Base-by-base conservation (phyloP, 2,797 vertebrate genomes). In the Onychomys arenicola region DNA sequence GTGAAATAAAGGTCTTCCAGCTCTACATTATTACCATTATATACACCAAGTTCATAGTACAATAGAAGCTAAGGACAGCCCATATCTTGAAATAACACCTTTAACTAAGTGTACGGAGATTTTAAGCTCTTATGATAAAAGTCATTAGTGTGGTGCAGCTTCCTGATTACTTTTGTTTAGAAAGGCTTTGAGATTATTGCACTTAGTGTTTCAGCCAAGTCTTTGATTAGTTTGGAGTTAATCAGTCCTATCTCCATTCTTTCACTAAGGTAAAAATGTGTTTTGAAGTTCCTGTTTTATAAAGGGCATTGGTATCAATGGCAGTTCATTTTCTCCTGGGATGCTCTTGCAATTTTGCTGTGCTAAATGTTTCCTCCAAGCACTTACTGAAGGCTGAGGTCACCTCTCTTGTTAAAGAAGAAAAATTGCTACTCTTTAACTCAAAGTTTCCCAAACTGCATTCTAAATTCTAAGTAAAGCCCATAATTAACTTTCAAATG, bases 351-450 rank as follows among this genome's bases (percentile, higher is more conserved):
- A 71, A 80, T 96, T 97, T 97, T 97, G 29, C 96, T 97, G 57
- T 93, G 76, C 75, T 96, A 95, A 80, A 97, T 89, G 93, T 94
- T 97, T 97, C 89, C 89, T 96, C 90, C 89, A 63, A 73, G 85
- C 91, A 80, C 67, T 95, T 93, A 95, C 81, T 85, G 96, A 97
- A 98, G 97, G 80, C 94, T 96, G 90, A 92, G 92, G 59, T 89
- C 73, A n/a, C 85, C 77, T 96, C 90, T 97, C 46, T 97, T 97
- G 85, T 95, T 97, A 96, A 97, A 96, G 93, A 97, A 96, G 95
- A 96, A 97, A 96, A 97, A n/a, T 96, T 94, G 92, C 87, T 95
- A 82, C 7, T 67, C 40, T 97, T 97, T 97, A 97, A 97, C 95
- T 96, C 95, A 94, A 14, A 94, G 40, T 91, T 97, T 77, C 29